phyloP scores from a whole-genome alignment of 1,140 invertebrate species.

The Panonychus citri region DNA sequence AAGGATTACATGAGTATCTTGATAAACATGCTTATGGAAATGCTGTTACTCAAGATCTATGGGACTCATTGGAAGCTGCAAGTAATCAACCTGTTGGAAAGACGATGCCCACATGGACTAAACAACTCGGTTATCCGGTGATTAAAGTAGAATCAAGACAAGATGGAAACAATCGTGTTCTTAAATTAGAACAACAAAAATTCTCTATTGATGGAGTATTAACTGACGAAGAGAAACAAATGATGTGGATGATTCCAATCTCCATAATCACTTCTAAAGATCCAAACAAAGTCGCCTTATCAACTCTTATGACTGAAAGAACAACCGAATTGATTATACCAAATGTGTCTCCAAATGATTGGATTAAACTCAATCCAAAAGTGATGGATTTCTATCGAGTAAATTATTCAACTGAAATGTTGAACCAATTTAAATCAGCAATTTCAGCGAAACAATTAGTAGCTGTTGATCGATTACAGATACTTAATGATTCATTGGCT shows the following conservation, averaged over 20 bases:
- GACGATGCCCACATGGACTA: conserved; percentile 87
- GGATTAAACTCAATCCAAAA: conserved; percentile 22
- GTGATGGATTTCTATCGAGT: conserved; percentile 38
- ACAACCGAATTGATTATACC: conserved; percentile 20
- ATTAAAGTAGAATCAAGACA: conserved; percentile 18
- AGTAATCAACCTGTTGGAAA: conserved; percentile 64
- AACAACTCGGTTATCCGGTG: conserved; percentile 71
- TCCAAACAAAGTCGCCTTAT: conserved; percentile 33
- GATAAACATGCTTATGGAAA: conserved; percentile 67
- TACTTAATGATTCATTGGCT: conserved; percentile 46
- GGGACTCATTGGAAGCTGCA: conserved; percentile 63
- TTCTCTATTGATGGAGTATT: conserved; percentile 53
- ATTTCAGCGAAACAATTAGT: conserved; percentile 51
- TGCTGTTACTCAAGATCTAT: conserved; percentile 81
- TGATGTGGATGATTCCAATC: conserved; percentile 67
- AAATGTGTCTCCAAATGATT: background rate
- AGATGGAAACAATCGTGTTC: conserved; percentile 29
- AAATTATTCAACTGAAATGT: conserved; percentile 52
- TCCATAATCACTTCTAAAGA: conserved; percentile 46
- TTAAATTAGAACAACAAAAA: conserved; percentile 55
- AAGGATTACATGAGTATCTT: conserved; percentile 79
- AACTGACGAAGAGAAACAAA: conserved; percentile 16
- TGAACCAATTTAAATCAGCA: conserved; percentile 48
- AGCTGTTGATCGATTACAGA: conserved; percentile 63
- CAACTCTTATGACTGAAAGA: conserved; percentile 37